A percentile compares a stretch with the other conserved stretches of the same genome.
Evolutionary conservation across 2,888 invertebrate species (phyloP).

Genomic region (Pseudoips prasinana): DNA sequence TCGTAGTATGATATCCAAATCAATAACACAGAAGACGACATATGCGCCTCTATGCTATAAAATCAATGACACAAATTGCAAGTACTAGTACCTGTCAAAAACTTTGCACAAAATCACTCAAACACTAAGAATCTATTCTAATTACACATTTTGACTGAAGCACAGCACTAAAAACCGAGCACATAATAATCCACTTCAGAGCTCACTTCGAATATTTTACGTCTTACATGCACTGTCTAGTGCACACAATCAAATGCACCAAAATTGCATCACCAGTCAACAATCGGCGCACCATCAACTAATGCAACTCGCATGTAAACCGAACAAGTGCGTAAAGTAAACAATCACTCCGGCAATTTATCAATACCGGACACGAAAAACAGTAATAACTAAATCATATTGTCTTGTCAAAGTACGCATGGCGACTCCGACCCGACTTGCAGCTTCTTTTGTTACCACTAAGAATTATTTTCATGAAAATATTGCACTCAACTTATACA

Average conservation of each 20-base stretch:
- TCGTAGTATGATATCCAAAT: no score
- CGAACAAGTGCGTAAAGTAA: conserved; percentile 8
- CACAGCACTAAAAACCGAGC: no score
- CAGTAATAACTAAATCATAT: conserved; percentile 27
- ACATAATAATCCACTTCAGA: background rate
- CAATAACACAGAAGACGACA: no score
- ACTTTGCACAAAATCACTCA: no score
- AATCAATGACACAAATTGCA: no score
- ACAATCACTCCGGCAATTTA: conserved; percentile 11
- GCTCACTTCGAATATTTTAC: no score
- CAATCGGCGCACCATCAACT: conserved; percentile 2
- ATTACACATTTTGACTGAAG: no score
- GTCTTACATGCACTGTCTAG: no score
- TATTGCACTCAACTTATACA: background rate
- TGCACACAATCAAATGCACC: conserved; percentile 1
- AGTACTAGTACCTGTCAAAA: no score
- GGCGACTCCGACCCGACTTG: conserved; percentile 47
- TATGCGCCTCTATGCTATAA: no score
- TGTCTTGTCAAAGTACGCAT: conserved; percentile 72
- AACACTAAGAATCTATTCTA: no score
- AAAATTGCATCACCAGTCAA: conserved; percentile 12
- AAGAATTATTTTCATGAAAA: background rate
- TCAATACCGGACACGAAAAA: conserved; percentile 4
- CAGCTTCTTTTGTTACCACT: conserved; percentile 24
- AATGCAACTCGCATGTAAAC: no score